phyloP scores from a whole-genome alignment of 1,140 invertebrate species.

The Anoplolepis gracilipes region DNA sequence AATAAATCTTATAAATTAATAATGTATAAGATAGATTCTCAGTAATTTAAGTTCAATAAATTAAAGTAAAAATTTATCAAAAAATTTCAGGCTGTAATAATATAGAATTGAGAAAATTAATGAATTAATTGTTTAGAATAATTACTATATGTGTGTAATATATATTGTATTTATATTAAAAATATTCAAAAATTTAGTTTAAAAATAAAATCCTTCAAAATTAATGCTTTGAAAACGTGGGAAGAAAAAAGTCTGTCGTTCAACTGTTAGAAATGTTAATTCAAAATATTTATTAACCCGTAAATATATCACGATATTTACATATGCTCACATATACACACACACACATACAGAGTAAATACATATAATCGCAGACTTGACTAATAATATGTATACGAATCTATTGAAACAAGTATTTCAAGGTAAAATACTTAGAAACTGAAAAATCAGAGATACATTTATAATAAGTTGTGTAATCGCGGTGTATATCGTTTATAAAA shows the following conservation, averaged over 20 bases:
- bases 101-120: neutral
- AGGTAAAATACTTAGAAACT: constrained; percentile 34
- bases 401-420: constrained; percentile 28
- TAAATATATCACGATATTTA: neutral
- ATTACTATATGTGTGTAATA: neutral
- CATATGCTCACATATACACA: neutral
- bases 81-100: neutral
- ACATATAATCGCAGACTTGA: neutral
- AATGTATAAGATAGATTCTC: no score
- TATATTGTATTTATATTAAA: neutral
- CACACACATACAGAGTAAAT: neutral
- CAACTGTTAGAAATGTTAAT: neutral
- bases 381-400: constrained; percentile 26
- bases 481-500: neutral
- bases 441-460: constrained; percentile 29
- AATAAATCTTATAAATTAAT: constrained; percentile 19
- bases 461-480: constrained; percentile 21
- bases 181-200: neutral
- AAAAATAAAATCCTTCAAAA: neutral
- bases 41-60: constrained; percentile 6
- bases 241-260: neutral
- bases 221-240: no score
- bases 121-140: neutral
- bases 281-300: neutral
- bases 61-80: neutral